Base-by-base conservation (phyloP, 92 coral and sea anemone species). In the Desmophyllum pertusum region DNA sequence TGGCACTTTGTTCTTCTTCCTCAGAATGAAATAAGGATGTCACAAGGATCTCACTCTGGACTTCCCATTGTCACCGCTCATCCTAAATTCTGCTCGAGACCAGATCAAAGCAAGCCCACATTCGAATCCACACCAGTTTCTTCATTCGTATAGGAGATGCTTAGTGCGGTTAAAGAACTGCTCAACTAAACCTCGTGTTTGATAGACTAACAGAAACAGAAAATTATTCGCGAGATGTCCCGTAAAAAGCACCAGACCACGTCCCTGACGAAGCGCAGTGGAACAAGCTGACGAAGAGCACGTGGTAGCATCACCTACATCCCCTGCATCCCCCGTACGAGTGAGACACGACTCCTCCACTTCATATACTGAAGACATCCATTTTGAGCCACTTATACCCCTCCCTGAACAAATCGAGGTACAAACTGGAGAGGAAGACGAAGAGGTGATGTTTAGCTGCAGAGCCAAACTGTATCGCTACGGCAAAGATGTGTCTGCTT, bases 401-500 rank as follows among this genome's bases (percentile, higher is more conserved):
- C 90, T 97, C 71, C 98, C 99, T 15, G 89, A 83, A 63, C 86
- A 89, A 65, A 87, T 97, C 21, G 93, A 92, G 43, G 90, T 90
- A 55, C 85, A 79, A 69, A 94, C 99, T 74, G 99, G 99, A 4
- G 99, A 97, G 59, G 99, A 97, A 74, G 85, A 90, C 19, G 98
- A 97, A 78, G 91, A 83, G 50, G 91, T 93, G 0, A 75, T 97
- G 76, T 97, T 97, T 52, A 87, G 70, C 73, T 91, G 90, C 76
- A 93, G 98, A 84, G 97, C 98, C 25, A 97, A 97, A 76, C 82
- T 97, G 64, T 97, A 88, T 85, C 98, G 99, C 61, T 97, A 83
- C 51, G 97, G 90, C 85, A 89, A 86, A 82, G 93, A 87, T 1
- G 80, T 69, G 21, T 81, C 81, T 15, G 87, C 89, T 31, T 97